Conservation (phyloP, 2,113 vertebrate genomes). For the Phodopus roborovskii region DNA sequence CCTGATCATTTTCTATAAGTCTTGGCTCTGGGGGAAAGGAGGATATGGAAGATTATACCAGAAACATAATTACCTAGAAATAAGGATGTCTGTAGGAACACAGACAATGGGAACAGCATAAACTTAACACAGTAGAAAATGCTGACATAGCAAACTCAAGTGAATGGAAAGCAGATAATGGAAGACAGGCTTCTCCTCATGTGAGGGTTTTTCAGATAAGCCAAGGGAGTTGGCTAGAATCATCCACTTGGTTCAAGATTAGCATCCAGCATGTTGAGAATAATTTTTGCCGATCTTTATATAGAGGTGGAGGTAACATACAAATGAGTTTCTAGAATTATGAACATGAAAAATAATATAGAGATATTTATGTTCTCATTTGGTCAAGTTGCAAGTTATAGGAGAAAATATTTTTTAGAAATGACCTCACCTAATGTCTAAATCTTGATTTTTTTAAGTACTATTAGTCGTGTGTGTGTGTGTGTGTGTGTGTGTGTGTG, state of each 20-base stretch:
- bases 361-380: neutral
- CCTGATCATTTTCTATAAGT: neutral
- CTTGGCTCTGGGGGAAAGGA: neutral
- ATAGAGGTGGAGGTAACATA: neutral
- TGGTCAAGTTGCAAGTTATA: neutral
- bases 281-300: neutral
- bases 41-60: neutral
- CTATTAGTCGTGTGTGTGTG: neutral
- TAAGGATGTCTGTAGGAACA: neutral
- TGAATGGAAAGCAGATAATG: neutral
- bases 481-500: neutral
- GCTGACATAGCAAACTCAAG: neutral
- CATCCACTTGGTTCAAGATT: neutral
- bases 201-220: neutral
- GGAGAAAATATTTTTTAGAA: neutral
- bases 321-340: neutral
- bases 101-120: neutral
- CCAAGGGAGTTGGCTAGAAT: neutral
- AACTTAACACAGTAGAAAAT: no score
- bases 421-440: neutral
- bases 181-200: neutral
- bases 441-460: neutral
- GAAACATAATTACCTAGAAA: neutral
- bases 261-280: neutral
- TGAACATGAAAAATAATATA: neutral